Evolutionary conservation across 2,113 vertebrate species (phyloP), one percentile per base, ranked within the genome.

Genomic region (Ophthalmolycus amberensis): DNA sequence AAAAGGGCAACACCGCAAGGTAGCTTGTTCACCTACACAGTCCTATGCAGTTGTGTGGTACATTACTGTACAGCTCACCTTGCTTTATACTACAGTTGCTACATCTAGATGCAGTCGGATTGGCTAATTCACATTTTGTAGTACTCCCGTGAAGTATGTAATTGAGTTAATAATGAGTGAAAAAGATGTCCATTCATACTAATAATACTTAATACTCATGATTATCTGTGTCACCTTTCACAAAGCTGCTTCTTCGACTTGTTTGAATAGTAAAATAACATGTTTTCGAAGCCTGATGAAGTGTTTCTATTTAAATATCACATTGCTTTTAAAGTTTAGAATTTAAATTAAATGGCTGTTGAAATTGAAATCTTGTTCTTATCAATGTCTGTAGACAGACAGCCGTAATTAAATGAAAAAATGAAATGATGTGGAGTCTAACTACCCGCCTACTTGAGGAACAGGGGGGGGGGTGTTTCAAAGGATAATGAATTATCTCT

Each of bases 1-100:
- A 71, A 85, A 83, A 63, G 77, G 81, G 8, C 27, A 95, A 32
- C 75, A 79, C 0, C 44, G 85, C 89, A 84, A 88, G 87, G 84
- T 91, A 93, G 50, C 54, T 18, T 64, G 69, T 72, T 87, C 85
- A 75, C 5, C 25, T 85, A 9, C 38, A 32, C 32, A 34, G n/a
- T 73, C n/a, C 80, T 3, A 27, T 1, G 92, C 72, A 58, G 1
- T 25, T 59, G 9, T 29, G 32, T 12, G 80, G 15, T n/a, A 71
- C 22, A 9, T 37, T 37, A 25, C 52, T 56, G 52, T 11, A 29
- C 8, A 59, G 9, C 37, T 84, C 12, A n/a, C 12, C 14, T 14
- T 76, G 14, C 50, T 66, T 79, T 52, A 48, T 48, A 72, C 6
- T 73, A 37, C 60, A 46, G 22, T 46, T 63, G 12, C n/a, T 42